Evolutionary conservation across 1,140 invertebrate genomes (phyloP).

Genomic region (Calephelis nemesis): DNA sequence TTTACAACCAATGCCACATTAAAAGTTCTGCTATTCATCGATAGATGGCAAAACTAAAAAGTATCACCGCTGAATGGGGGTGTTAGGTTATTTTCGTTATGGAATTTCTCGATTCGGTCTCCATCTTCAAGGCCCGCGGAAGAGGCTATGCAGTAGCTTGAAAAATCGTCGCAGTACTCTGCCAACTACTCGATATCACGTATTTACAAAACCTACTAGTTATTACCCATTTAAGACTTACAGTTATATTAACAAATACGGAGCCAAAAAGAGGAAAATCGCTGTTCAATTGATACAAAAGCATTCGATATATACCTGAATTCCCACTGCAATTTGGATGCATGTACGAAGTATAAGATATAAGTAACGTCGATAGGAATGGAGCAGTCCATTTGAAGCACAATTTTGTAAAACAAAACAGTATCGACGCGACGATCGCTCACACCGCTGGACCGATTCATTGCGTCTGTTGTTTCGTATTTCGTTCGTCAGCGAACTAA

Average conservation of each 20-base stretch:
- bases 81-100: too few relatives aligned
- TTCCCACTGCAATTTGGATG: slow-evolving; percentile 1
- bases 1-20: too few relatives aligned
- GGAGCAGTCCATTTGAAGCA: slow-evolving; percentile 18
- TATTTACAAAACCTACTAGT: too few relatives aligned
- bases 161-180: too few relatives aligned
- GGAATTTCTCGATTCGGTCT: too few relatives aligned
- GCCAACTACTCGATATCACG: too few relatives aligned
- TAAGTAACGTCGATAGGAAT: slow-evolving; percentile 1
- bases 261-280: not conserved
- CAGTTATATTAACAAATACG: not conserved
- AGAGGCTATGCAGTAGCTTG: too few relatives aligned
- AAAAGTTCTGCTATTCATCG: too few relatives aligned
- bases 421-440: slow-evolving; percentile 34
- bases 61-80: too few relatives aligned
- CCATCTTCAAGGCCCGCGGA: too few relatives aligned
- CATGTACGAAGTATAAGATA: not conserved
- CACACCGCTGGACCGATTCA: slow-evolving; percentile 40
- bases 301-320: not conserved
- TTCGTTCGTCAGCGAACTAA: slow-evolving; percentile 44
- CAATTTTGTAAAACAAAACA: slow-evolving; percentile 35
- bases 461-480: slow-evolving; percentile 57
- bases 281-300: not conserved
- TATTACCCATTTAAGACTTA: too few relatives aligned
- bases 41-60: too few relatives aligned